Evolutionary conservation across 2,113 vertebrate genomes (phyloP), one percentile per base, ranked within the genome.

Genomic region (Gopherus evgoodei): DNA sequence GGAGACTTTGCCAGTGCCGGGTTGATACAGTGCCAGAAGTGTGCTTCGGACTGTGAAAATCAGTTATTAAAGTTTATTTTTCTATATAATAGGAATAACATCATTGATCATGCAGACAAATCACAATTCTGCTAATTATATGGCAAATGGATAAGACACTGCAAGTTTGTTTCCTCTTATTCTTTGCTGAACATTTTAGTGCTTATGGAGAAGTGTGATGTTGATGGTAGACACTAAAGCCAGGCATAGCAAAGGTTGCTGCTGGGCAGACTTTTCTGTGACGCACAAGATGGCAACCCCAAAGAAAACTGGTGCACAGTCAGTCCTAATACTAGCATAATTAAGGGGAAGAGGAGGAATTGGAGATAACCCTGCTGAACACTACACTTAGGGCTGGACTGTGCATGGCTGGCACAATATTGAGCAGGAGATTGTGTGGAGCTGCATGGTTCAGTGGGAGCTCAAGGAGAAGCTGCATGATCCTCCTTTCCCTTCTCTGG

Each of bases 161-260:
- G 83, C 80, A 87, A 56, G 57, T 90, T 94, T 83, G 84, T 94
- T 93, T 97, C 86, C 91, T 93, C 75, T 82, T 93, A 22, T 79
- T 81, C 35, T 95, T 91, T 21, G 5, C 54, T 57, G 86, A 47
- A 6, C 92, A 69, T 91, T 85, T 87, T 80, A 94, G 91, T 35
- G 29, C 12, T 62, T 62, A 31, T 62, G 57, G 12, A 89, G 83
- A 93, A 91, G 65, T 0, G 2, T 90, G 86, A 83, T 54, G 84
- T 42, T 95, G 75, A 57, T 85, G 86, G 65, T 72, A 8, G 42
- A 11, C 27, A 49, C 65, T 69, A 90, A 89, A 94, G 47, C 4
- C 5, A 47, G 54, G 47, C 8, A 81, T 54, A 82, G n/a, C 29
- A 84, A 0, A 3, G 7, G 17, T 11, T 81, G 65, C 81, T 90